Conservation (phyloP, 2,888 invertebrate genomes). For the Cacoxenus indagator region DNA sequence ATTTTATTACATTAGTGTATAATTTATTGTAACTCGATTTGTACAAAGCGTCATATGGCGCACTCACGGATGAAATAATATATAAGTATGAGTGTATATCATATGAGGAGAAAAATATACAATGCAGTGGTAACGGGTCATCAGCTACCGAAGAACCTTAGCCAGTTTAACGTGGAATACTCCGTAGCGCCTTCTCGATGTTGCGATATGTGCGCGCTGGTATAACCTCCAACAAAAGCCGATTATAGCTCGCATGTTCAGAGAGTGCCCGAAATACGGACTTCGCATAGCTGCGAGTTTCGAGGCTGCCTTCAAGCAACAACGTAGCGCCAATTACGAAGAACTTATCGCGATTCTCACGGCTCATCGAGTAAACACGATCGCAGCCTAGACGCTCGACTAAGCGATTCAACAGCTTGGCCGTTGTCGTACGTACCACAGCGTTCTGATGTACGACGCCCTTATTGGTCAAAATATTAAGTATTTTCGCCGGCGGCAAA, state of each 20-base stretch:
- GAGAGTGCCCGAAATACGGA: conserved; percentile 81
- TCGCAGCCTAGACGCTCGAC: conserved; percentile 83
- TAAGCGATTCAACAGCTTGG: conserved; percentile 81
- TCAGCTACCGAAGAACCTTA: background rate
- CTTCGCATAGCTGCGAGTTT: conserved; percentile 86
- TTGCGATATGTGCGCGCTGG: conserved; percentile 83
- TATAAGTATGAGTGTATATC: too few relatives aligned
- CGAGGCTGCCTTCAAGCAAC: conserved; percentile 87
- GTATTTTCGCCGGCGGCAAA: conserved; percentile 78
- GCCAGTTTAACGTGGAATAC: conserved; percentile 48
- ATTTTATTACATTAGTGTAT: too few relatives aligned
- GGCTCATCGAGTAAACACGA: conserved; percentile 78
- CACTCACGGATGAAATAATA: too few relatives aligned
- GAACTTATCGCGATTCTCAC: conserved; percentile 85
- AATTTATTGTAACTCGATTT: too few relatives aligned
- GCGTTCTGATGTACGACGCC: conserved; percentile 89
- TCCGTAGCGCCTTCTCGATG: conserved; percentile 82
- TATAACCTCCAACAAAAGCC: conserved; percentile 83
- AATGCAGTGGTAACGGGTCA: too few relatives aligned
- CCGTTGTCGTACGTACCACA: conserved; percentile 86
- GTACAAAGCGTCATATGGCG: too few relatives aligned
- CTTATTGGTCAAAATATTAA: conserved; percentile 77
- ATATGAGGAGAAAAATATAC: too few relatives aligned
- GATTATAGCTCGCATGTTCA: conserved; percentile 82
- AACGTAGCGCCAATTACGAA: conserved; percentile 86